Conservation (phyloP, 64 coral and sea anemone species). For the Montipora sp. region DNA sequence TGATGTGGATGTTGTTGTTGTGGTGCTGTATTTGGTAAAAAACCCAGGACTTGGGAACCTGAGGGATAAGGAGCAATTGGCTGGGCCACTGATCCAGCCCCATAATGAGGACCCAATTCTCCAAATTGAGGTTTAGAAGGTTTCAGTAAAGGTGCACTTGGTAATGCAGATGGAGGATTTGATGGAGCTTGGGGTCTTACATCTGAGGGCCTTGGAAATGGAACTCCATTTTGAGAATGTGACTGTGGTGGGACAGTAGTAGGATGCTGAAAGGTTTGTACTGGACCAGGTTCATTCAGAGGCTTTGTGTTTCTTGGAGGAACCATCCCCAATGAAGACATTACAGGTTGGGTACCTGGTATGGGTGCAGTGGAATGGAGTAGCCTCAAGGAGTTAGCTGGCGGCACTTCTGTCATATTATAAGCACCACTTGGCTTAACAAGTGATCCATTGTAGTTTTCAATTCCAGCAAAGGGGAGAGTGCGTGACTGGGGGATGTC, state of each 20-base stretch:
- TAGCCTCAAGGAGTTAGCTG: background rate
- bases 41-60: background rate
- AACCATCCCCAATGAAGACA: background rate
- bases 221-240: background rate
- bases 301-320: background rate
- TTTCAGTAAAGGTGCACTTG: background rate
- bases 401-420: background rate
- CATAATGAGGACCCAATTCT: background rate
- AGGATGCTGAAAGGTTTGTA: background rate
- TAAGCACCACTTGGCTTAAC: conserved; percentile 2
- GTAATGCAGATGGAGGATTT: background rate
- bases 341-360: background rate
- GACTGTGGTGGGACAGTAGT: background rate
- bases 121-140: background rate
- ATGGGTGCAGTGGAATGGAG: background rate
- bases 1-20: background rate
- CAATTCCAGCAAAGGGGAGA: background rate
- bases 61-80: background rate
- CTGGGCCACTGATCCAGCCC: background rate
- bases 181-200: background rate
- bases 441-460: background rate
- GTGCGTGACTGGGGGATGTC: background rate
- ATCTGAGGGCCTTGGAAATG: background rate
- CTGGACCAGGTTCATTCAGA: background rate
- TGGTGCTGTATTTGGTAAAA: background rate